A percentile compares a stretch with the other conserved stretches of the same genome.
phyloP scores from a whole-genome alignment of 2,888 invertebrate genomes.

The Acleris sparsana region DNA sequence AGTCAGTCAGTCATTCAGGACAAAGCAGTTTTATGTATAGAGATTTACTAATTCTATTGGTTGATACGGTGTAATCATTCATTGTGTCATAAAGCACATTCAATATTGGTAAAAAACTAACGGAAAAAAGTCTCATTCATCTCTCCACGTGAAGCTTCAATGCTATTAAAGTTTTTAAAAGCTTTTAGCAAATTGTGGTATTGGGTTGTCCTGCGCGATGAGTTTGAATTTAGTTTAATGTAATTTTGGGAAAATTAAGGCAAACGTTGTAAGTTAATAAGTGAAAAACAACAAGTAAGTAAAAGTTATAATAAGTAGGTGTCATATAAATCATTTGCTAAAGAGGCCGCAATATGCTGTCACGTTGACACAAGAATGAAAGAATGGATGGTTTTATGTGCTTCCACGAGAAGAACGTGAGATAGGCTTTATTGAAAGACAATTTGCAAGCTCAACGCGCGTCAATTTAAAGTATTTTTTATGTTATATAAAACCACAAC shows the following conservation, averaged over 20 bases:
- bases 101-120: conserved; percentile 12
- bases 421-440: no score
- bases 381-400: no score
- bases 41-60: no score
- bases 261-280: background rate
- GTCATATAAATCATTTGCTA: no score
- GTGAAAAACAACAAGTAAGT: background rate
- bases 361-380: no score
- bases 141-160: conserved; percentile 6
- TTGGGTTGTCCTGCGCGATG: conserved; percentile 1
- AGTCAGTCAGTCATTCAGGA: no score
- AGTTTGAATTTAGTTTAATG: conserved; percentile 1
- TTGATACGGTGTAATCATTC: conserved; percentile 11
- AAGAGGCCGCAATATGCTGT: no score
- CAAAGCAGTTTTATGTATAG: no score
- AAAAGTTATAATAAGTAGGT: background rate
- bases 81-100: conserved; percentile 21
- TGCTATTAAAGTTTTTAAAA: conserved; percentile 16
- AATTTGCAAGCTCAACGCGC: no score
- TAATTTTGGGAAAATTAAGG: background rate
- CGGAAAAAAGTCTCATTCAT: conserved; percentile 10
- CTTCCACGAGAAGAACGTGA: no score
- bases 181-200: conserved; percentile 22
- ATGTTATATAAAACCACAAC: no score
- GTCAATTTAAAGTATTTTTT: no score